Evolutionary conservation across 2,797 vertebrate species (phyloP), one percentile per base, ranked within the genome.

Genomic region (Halcyon chelicuti): DNA sequence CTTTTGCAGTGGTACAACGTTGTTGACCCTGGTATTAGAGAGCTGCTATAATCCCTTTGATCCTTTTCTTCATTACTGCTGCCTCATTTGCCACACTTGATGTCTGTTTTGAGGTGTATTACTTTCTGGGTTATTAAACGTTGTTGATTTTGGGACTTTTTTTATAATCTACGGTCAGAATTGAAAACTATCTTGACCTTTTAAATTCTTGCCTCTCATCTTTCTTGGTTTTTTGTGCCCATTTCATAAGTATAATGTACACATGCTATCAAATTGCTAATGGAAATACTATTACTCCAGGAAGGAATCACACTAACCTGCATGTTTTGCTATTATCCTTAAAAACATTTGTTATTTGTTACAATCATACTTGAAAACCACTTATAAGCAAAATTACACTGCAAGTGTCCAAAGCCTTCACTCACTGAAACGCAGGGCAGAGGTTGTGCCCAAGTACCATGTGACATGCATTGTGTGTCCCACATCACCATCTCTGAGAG

Each of bases 391-490:
- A 10, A 29, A 73, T 19, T 66, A 31, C 10, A 2, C 71, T 31
- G 26, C 29, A 70, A 44, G 23, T 9, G 18, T 23, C 19, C 60
- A 13, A 39, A 80, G n/a, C 5, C 81, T 78, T 66, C 35, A 8
- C 3, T 5, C 4, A 0, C 3, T 5, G 13, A 49, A 18, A 20
- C 18, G 18, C 15, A 54, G 76, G 46, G 35, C 51, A 79, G 88
- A 88, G 49, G 40, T 44, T 73, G 52, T 57, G 28, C 29, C 23
- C 0, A 1, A 13, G 44, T 23, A 14, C 16, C 1, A 0, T 14
- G 40, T 39, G 26, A 42, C 29, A 17, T 14, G 4, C 3, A 8
- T 7, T 0, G 0, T 16, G 25, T 51, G 29, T 33, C 44, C 51
- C 29, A 7, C 0, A 0, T 70, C 39, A 74, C 42, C 3, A 0